Evolutionary conservation across 2,888 invertebrate genomes (phyloP), one percentile per base, ranked within the genome.

Genomic region (Drosophila fungiperda): DNA sequence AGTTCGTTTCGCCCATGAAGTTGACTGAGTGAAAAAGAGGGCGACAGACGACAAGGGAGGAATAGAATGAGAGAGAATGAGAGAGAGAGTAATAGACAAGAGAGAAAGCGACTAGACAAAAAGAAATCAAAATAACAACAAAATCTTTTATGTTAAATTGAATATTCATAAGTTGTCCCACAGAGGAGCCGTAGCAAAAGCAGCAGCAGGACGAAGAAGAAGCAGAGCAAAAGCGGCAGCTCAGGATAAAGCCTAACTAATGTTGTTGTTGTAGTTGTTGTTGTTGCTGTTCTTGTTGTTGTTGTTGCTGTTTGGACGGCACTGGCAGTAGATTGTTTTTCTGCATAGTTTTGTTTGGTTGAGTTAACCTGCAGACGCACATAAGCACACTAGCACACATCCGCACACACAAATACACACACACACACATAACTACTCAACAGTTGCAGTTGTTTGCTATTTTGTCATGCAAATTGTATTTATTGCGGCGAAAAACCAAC

Each of bases 401-500:
- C n/a, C 33, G 38, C 48, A 48, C 52, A 38, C 55, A 55, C 61
- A 61, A 26, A 36, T 54, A 61, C 61, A 52, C 59, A 23, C 55
- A 64, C 58, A 38, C 58, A 54, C 42, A 4, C 40, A 40, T 9
- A 40, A 7, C 3, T 32, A 57, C 67, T 67, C 65, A 73, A 73
- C 80, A 87, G 82, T 77, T 83, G 80, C 64, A 77, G 85, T 84
- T 89, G 89, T 87, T 87, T 87, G 87, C 89, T 89, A 87, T 87
- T 87, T 89, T 87, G 87, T 89, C 87, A 87, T 87, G 87, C 87
- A 87, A 87, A 87, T 87, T 87, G 87, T 89, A 87, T 87, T 87
- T 87, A 87, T 87, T 87, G 87, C 87, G 89, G 83, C 89, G 79
- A 81, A 83, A 85, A 73, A 77, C 71, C 81, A 86, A 79, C 66